These are phyloP conservation scores for Ostrea denselamellosa DNA, from an alignment of 1,140 invertebrate species.

Conservation along the genomic window DNA sequence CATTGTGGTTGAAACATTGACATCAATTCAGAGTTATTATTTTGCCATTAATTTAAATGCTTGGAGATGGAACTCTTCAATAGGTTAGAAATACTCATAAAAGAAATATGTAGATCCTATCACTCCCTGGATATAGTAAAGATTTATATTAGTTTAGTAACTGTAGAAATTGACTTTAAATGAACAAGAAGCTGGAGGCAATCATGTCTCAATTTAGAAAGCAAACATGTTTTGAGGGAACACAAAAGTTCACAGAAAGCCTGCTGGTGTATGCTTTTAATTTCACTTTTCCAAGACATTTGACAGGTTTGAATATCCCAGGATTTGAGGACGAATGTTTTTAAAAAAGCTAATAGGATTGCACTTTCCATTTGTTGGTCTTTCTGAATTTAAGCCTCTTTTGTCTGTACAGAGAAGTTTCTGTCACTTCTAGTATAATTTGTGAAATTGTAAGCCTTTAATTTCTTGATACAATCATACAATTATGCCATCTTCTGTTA, in stretches of 20 bases:
- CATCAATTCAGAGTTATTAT: background rate
- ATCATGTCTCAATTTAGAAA: conserved; percentile 26
- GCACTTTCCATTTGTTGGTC: conserved; percentile 3
- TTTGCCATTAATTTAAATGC: background rate
- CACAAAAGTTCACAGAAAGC: background rate
- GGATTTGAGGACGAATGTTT: background rate
- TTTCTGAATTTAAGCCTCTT: conserved; percentile 17
- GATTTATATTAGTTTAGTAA: conserved; percentile 8
- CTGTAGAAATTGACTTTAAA: conserved; percentile 27
- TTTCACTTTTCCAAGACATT: conserved; percentile 30
- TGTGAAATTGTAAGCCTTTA: background rate
- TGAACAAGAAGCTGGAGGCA: background rate
- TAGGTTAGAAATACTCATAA: background rate
- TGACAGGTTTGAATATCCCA: background rate
- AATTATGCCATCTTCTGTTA: background rate
- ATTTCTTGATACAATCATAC: background rate
- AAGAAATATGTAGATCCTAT: conserved; percentile 28
- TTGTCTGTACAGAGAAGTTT: background rate
- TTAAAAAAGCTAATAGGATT: conserved; percentile 30
- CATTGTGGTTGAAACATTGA: background rate
- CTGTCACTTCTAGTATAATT: background rate
- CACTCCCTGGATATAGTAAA: background rate
- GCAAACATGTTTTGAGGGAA: conserved; percentile 1
- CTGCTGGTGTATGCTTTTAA: conserved; percentile 7
- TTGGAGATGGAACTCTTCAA: background rate